Conservation (phyloP, 2,797 vertebrate genomes). For the Cyprinella venusta region DNA sequence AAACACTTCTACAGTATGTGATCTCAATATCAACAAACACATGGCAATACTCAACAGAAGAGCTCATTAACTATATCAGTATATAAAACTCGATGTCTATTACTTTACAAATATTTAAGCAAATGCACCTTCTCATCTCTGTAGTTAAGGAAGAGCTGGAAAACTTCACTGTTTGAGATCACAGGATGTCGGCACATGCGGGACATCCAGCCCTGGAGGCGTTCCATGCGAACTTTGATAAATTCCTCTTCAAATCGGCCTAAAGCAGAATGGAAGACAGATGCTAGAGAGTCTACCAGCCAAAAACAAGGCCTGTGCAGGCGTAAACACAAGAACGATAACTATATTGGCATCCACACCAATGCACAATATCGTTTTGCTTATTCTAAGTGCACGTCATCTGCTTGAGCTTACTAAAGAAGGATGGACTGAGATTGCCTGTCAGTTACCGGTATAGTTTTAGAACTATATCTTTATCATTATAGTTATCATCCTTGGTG, state of each 20-base stretch:
- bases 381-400: neutral
- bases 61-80: neutral
- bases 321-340: neutral
- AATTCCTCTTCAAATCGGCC: conserved; percentile 92
- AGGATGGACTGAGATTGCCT: neutral
- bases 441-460: neutral
- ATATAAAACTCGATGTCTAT: neutral
- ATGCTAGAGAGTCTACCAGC: conserved; percentile 22
- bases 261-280: conserved; percentile 59
- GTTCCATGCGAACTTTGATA: conserved; percentile 90
- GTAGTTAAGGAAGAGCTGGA: conserved; percentile 89
- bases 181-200: conserved; percentile 91
- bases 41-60: neutral
- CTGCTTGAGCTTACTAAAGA: neutral
- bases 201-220: conserved; percentile 89
- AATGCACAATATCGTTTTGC: neutral
- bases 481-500: neutral
- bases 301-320: neutral
- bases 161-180: conserved; percentile 87
- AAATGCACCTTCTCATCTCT: conserved; percentile 84
- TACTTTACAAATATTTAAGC: neutral
- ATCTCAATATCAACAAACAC: neutral
- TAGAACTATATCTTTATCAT: too few species aligned
- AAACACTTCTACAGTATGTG: neutral
- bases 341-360: neutral